Base-by-base conservation (phyloP, 1,140 invertebrate genomes). In the Caligus rogercresseyi region DNA sequence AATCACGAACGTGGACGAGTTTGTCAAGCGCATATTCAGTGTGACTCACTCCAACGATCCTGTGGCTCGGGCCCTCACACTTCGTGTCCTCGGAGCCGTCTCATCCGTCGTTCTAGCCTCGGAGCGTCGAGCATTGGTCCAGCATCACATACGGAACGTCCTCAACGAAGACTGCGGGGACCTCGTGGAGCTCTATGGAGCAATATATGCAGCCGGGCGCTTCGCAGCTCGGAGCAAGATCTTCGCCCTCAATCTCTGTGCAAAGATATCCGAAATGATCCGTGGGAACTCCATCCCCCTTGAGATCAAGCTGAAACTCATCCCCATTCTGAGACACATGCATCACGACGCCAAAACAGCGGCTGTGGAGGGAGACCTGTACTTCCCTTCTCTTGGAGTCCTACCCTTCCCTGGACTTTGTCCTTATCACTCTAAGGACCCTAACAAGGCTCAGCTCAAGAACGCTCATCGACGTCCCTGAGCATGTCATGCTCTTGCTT, bases 11-110 rank as follows among this genome's bases (percentile, higher is more conserved):
- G 86, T 96, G 7, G 92, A 97, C 70, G 92, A 96, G 73, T 95
- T 96, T 76, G 81, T 96, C 1, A 78, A 86, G 61, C 76, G 90
- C 68, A 85, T 97, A n/a, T 94, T 87, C 70, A 86, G 86, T 72
- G 93, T 98, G 0, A 87, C 91, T 70, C 89, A 97, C 72, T 92
- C 90, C 2, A 98, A 98, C 75, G 92, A 98, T 76, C 90, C 91
- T 0, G 84, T 74, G 25, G 92, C 92, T 0, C 78, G 92, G 69
- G 88, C 90, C 1, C 74, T 97, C 0, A 91, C 90, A 0, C 72
- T 98, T 16, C 78, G 87, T 23, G 92, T 89, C 0, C 76, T 97
- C 24, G 92, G 90, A 0, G 89, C 87, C 64, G 84, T 96, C 31
- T 89, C 91, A 1, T 82, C 83, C 19, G 89, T 96, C 51, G 31